phyloP scores from a whole-genome alignment of 1,140 invertebrate genomes.

The Ceratosolen fusciceps region DNA sequence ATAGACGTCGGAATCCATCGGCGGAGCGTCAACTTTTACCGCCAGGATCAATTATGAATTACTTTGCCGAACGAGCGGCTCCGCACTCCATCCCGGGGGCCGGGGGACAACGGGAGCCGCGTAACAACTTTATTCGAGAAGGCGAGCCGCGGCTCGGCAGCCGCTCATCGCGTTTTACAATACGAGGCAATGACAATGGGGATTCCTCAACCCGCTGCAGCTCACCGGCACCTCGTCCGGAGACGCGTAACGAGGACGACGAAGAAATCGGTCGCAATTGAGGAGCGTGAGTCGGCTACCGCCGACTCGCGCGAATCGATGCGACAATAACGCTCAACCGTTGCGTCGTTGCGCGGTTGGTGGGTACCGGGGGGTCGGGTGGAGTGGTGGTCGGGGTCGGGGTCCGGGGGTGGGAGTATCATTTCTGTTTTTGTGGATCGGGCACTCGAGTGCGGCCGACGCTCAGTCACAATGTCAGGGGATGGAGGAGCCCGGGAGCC shows the following conservation, averaged over 20 bases:
- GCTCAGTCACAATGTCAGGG: conserved; percentile 64
- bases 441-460: conserved; percentile 65
- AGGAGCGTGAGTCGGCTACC: conserved; percentile 37
- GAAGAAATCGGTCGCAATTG: background rate
- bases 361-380: background rate
- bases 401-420: no score
- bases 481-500: conserved; percentile 26
- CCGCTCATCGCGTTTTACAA: background rate
- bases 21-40: conserved; percentile 10
- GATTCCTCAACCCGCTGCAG: no score
- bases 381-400: conserved; percentile 56
- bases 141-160: background rate
- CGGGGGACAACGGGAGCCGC: no score
- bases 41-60: background rate
- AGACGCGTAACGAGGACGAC: background rate
- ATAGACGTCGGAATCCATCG: conserved; percentile 20
- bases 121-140: background rate
- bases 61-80: background rate
- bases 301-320: conserved; percentile 14
- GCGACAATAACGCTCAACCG: background rate
- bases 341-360: no score
- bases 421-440: conserved; percentile 68
- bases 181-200: background rate
- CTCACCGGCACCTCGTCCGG: background rate
- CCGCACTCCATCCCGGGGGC: no score